Evolutionary conservation across 2,113 vertebrate species (phyloP), one percentile per base, ranked within the genome.

Genomic region (Channa maculata): DNA sequence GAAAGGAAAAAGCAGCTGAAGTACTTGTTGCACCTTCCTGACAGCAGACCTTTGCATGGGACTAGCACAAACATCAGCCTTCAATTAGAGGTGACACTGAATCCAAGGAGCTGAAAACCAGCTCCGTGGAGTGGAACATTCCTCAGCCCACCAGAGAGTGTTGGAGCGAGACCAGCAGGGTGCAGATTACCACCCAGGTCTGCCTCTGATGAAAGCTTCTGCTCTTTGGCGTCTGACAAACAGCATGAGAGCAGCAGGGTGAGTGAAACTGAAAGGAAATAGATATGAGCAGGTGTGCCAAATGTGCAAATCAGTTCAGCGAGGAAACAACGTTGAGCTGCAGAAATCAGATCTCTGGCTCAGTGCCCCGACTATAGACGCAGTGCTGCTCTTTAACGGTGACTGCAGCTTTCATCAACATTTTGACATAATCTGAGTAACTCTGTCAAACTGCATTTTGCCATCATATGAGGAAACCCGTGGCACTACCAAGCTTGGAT

Each of bases 271-370:
- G 63, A 69, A 83, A 77, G 63, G 69, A 81, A 83, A 76, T 10
- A 75, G 71, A 80, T 70, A 57, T 2, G 66, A 84, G 85, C 80
- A 87, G 89, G 84, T 91, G 82, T 73, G 88, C 81, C 87, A 81
- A 82, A 72, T 74, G 86, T 82, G 82, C 64, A 88, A 84, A 88
- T 75, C 50, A 71, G 61, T 73, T 80, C 43, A 61, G 75, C 1
- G 36, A 51, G 65, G 80, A 75, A 82, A 78, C 75, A 51, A 65
- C 14, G 10, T 62, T 66, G 63, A 70, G 79, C 72, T 50, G 63
- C 75, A 74, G 79, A 77, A 86, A 82, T 77, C 80, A 64, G 52
- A 77, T 66, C 67, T 74, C 61, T 62, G 78, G 86, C 81, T 63
- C 24, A 2, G 46, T 1, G 77, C 71, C 82, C 45, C 36, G n/a